Conservation (phyloP, 2,888 invertebrate genomes). For the Drosophila hamatofila region DNA sequence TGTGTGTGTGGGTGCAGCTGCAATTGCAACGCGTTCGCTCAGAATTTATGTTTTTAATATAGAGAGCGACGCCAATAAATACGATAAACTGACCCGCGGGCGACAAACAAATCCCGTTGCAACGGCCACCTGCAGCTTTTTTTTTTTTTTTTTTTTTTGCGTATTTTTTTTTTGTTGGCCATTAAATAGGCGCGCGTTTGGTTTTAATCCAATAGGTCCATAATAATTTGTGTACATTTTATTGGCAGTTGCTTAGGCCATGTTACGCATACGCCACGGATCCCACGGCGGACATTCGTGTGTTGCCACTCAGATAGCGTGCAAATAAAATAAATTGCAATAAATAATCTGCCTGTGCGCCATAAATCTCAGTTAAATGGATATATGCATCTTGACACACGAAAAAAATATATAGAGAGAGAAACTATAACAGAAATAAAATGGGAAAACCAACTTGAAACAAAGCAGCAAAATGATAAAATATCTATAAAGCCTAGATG, state of each 20-base stretch:
- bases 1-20: slow-evolving; percentile 43
- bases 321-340: slow-evolving; percentile 82
- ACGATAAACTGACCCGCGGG: slow-evolving; percentile 65
- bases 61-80: slow-evolving; percentile 65
- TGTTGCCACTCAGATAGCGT: slow-evolving; percentile 74
- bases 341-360: slow-evolving; percentile 77
- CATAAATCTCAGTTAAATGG: slow-evolving; percentile 82
- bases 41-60: slow-evolving; percentile 73
- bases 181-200: slow-evolving; percentile 30
- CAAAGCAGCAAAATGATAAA: slow-evolving; percentile 66
- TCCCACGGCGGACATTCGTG: slow-evolving; percentile 13
- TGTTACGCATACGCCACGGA: slow-evolving; percentile 60
- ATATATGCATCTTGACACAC: slow-evolving; percentile 79
- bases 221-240: slow-evolving; percentile 82
- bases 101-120: slow-evolving; percentile 42
- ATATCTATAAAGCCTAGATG: slow-evolving; percentile 37
- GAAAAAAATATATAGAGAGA: background rate
- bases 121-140: slow-evolving; percentile 21
- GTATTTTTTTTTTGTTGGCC: slow-evolving; percentile 23
- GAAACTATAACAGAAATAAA: slow-evolving; percentile 4
- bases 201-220: slow-evolving; percentile 73
- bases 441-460: slow-evolving; percentile 54
- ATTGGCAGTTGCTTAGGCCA: slow-evolving; percentile 75
- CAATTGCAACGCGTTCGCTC: slow-evolving; percentile 61
- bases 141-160: background rate